phyloP scores from a whole-genome alignment of 2,888 invertebrate genomes.

The Heliconius cydno region DNA sequence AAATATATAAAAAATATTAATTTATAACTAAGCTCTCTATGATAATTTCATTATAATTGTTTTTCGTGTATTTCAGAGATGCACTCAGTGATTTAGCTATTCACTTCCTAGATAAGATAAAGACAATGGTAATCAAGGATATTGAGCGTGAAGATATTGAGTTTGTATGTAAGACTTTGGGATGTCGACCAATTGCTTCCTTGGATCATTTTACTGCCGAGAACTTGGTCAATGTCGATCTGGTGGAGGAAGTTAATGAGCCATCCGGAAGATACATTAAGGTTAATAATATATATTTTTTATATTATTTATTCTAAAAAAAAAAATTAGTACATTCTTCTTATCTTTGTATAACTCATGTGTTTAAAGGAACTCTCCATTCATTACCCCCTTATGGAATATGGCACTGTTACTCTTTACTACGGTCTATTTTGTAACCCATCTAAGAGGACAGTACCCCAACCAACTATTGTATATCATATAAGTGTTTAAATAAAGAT shows the following conservation, averaged over 20 bases:
- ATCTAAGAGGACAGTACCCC: too few species aligned
- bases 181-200: constrained; percentile 98
- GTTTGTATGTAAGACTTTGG: constrained; percentile 97
- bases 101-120: constrained; percentile 99
- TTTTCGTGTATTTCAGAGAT: constrained; percentile 86
- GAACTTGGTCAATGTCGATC: constrained; percentile 94
- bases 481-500: too few species aligned
- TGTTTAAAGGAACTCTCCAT: too few species aligned
- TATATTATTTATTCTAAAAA: not conserved
- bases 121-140: constrained; percentile 99
- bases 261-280: constrained; percentile 96
- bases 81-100: constrained; percentile 98
- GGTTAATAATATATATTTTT: constrained; percentile 65
- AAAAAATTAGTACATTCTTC: too few species aligned
- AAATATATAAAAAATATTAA: too few species aligned
- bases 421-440: too few species aligned
- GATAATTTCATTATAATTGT: too few species aligned
- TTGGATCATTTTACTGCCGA: constrained; percentile 98
- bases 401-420: too few species aligned
- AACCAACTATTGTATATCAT: too few species aligned
- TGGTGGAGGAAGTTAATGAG: constrained; percentile 96
- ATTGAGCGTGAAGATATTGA: constrained; percentile 99
- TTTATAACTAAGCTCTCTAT: too few species aligned
- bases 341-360: too few species aligned
- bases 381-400: too few species aligned